Base-by-base conservation (phyloP, 2,888 invertebrate genomes). In the Diarsia mendica region DNA sequence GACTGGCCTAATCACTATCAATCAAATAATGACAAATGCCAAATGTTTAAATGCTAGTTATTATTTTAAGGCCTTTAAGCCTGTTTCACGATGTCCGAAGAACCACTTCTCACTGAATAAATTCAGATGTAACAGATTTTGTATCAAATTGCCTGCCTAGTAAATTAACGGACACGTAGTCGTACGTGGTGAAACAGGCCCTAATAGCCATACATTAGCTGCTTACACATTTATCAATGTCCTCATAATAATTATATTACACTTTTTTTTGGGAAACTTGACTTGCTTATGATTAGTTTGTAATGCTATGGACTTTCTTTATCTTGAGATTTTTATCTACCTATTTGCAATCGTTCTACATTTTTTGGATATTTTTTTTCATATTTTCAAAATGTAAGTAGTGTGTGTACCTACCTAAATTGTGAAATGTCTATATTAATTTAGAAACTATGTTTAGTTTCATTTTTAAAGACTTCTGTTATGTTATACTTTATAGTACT, bases 1-100 rank as follows among this genome's bases (percentile, higher is more conserved):
- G 39, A 61, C n/a, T 61, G 74, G 78, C 80, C 74, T 78, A 78
- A 67, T 8, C 48, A 8, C 13, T 60, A 51, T 11, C 18, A 51
- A 69, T 28, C 46, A 64, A 79, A 49, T 23, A 68, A 44, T 63
- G 39, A 48, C 20, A 61, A 58, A 61, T 28, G n/a, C 10, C 10
- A 51, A 67, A 67, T 23, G 46, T n/a, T 15, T 33, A 33, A 15
- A 28, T 13, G 15, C 13, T 9, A n/a, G 20, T 63, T n/a, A 55
- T 15, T 20, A 2, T 63, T 28, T 28, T 28, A 20, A 8, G 39
- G 39, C 28, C 1, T 28, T 1, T 28, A 28, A 0, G 39, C 39
- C 8, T 39, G 39, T 39, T 39, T 39, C 39, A 39, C 39, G 39
- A 8, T 39, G 8, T 39, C 39, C 8, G 39, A 39, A 39, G 39